A percentile compares a stretch with the other conserved stretches of the same genome.
Evolutionary conservation across 2,797 vertebrate species (phyloP).

Genomic region (Spheniscus humboldti): DNA sequence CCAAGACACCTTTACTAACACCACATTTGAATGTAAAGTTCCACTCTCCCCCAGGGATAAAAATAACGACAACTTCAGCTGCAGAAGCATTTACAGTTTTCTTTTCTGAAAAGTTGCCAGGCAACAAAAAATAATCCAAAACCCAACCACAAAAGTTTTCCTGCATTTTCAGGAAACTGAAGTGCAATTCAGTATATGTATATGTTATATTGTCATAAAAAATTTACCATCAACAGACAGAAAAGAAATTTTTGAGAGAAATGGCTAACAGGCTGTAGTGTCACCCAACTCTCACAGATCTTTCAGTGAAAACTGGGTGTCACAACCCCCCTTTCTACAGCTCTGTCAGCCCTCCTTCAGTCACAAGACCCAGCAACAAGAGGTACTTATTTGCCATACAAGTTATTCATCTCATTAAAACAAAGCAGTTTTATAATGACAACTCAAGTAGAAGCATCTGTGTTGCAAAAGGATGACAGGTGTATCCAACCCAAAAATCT

Average conservation of each 20-base stretch:
- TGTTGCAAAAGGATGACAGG: background rate
- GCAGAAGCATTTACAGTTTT: background rate
- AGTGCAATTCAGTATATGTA: background rate
- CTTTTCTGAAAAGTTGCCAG: background rate
- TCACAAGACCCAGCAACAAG: background rate
- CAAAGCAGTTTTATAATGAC: background rate
- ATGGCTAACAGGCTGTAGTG: background rate
- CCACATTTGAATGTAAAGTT: slow-evolving; percentile 15
- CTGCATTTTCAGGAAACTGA: background rate
- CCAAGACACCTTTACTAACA: background rate
- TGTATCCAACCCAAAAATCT: background rate
- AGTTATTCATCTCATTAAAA: background rate
- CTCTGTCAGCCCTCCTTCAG: background rate
- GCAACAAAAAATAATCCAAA: background rate
- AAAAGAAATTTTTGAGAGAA: background rate
- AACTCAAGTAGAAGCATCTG: background rate
- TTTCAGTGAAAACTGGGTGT: background rate
- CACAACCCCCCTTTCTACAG: background rate
- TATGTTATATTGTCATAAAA: background rate
- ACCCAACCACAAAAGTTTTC: background rate
- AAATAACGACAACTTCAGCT: background rate
- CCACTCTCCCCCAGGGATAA: background rate
- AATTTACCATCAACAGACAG: background rate
- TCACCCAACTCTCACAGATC: background rate
- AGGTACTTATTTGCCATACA: background rate